phyloP scores from a whole-genome alignment of 2,113 vertebrate species.

The Narcine bancroftii region DNA sequence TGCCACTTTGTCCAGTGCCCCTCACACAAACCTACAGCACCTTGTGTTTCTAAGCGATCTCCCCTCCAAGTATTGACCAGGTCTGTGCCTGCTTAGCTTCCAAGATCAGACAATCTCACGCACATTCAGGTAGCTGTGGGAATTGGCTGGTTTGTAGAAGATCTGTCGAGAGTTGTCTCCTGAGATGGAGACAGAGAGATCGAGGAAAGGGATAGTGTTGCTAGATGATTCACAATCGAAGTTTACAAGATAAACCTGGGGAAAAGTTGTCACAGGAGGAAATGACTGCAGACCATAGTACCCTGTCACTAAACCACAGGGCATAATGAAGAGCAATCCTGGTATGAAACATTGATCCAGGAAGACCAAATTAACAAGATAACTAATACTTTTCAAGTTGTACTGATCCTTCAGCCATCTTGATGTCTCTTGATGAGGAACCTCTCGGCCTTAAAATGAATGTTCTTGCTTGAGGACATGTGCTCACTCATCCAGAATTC shows the following conservation, averaged over 20 bases:
- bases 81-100: too few species aligned
- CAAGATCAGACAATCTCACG: too few species aligned
- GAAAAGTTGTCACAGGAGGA: background rate
- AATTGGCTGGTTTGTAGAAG: too few species aligned
- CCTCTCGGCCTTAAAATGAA: background rate
- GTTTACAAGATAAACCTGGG: background rate
- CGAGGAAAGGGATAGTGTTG: too few species aligned
- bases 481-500: background rate
- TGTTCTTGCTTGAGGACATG: background rate
- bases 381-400: background rate
- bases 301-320: background rate
- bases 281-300: background rate
- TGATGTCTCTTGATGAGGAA: background rate
- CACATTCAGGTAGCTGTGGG: too few species aligned
- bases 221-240: too few species aligned
- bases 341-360: background rate
- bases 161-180: too few species aligned
- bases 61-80: too few species aligned
- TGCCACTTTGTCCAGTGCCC: too few species aligned
- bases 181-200: too few species aligned
- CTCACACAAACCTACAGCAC: too few species aligned
- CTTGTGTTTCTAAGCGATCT: too few species aligned
- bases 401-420: background rate
- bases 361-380: background rate
- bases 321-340: background rate